Evolutionary conservation across 2,797 vertebrate species (phyloP).

Genomic region (Pygocentrus nattereri): DNA sequence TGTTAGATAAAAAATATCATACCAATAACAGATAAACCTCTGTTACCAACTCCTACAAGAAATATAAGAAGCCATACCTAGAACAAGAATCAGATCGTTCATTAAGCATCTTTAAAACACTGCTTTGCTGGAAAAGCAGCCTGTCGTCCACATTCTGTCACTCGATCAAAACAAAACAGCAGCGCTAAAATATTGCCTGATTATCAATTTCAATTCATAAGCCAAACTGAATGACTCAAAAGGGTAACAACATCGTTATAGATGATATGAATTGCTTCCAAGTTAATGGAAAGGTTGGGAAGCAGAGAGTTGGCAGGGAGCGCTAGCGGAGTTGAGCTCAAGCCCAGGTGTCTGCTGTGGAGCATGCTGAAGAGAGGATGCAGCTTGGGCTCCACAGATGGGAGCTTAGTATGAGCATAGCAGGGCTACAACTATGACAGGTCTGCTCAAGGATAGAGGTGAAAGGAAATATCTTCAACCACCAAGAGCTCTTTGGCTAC

Average conservation of each 20-base stretch:
- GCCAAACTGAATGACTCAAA: conserved; percentile 4
- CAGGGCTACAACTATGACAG: neutral
- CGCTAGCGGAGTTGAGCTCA: conserved; percentile 5
- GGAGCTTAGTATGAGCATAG: conserved; percentile 17
- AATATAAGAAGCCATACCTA: neutral
- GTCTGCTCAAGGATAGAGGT: neutral
- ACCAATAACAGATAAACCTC: neutral
- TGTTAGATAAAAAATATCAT: too few relatives aligned
- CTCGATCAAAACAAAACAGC: neutral
- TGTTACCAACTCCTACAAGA: neutral
- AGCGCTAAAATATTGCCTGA: neutral
- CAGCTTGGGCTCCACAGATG: conserved; percentile 33
- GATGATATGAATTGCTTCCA: conserved; percentile 12
- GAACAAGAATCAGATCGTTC: neutral
- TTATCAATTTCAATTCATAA: conserved; percentile 8
- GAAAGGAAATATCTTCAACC: neutral
- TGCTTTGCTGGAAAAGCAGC: too few relatives aligned
- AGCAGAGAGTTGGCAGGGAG: conserved; percentile 24
- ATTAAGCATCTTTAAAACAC: too few relatives aligned
- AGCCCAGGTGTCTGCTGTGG: conserved; percentile 36
- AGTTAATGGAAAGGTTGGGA: conserved; percentile 28
- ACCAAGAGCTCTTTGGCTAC: too few relatives aligned
- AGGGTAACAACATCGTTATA: conserved; percentile 19
- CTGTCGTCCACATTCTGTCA: neutral
- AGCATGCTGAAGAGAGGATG: conserved; percentile 32